A percentile compares a stretch with the other conserved stretches of the same genome.
These are phyloP conservation scores for Vollenhovia emeryi DNA, from an alignment of 1,140 invertebrate species.

Conservation along the genomic window DNA sequence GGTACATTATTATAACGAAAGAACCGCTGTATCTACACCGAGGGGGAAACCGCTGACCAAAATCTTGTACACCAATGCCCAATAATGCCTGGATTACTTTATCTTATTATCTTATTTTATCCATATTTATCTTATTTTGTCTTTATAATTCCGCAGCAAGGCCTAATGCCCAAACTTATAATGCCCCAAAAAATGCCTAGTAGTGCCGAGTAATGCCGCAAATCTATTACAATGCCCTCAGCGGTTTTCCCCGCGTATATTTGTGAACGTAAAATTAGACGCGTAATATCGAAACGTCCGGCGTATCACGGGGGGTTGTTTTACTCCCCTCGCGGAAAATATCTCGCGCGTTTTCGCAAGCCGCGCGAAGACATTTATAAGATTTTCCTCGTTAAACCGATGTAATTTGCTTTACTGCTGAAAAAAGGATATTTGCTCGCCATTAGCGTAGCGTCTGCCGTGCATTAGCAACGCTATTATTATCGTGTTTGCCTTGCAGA, in stretches of 20 bases:
- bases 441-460: slow-evolving; percentile 47
- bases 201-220: too few species aligned
- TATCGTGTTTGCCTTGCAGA: slow-evolving; percentile 54
- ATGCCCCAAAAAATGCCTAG: too few species aligned
- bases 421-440: slow-evolving; percentile 49
- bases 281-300: not conserved
- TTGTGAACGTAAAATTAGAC: not conserved
- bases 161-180: too few species aligned
- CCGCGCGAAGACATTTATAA: slow-evolving; percentile 31
- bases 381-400: slow-evolving; percentile 47
- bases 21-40: not conserved
- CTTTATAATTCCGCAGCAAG: too few species aligned
- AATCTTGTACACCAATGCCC: too few species aligned
- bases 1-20: not conserved
- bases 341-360: not conserved
- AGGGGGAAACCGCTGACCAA: too few species aligned
- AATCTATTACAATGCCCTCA: too few species aligned
- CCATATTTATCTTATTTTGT: too few species aligned
- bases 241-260: too few species aligned
- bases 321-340: not conserved
- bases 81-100: too few species aligned
- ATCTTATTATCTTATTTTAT: too few species aligned
- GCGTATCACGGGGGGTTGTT: not conserved
- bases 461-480: slow-evolving; percentile 54
- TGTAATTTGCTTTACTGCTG: slow-evolving; percentile 35